These are phyloP conservation scores for Rhabditoides inermis DNA, from an alignment of 2,888 invertebrate genomes.

Conservation along the genomic window DNA sequence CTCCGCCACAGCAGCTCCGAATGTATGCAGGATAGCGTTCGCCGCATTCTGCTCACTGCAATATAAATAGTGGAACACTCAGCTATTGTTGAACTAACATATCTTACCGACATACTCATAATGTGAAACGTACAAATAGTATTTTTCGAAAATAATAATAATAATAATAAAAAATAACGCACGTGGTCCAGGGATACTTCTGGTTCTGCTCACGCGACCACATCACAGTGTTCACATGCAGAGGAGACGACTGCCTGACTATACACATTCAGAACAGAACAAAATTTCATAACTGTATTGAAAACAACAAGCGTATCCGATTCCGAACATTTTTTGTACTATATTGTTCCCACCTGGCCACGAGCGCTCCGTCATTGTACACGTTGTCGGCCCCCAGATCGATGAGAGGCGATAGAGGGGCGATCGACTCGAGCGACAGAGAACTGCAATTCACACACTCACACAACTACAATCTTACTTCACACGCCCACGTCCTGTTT, in stretches of 20 bases:
- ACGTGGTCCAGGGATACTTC: slow-evolving; percentile 51
- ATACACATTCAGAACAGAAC: no score
- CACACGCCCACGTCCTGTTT: no score
- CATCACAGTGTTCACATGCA: slow-evolving; percentile 35
- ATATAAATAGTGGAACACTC: no score
- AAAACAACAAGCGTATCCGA: no score
- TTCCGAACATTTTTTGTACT: no score
- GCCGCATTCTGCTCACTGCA: slow-evolving; percentile 47
- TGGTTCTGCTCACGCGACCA: slow-evolving; percentile 44
- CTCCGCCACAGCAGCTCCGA: slow-evolving; percentile 45
- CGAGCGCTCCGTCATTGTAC: slow-evolving; percentile 44
- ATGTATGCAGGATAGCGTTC: slow-evolving; percentile 43
- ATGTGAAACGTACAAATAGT: no score
- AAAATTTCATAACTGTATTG: no score
- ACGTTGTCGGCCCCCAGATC: slow-evolving; percentile 39
- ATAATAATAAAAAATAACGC: slow-evolving; percentile 5
- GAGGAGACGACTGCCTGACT: no score
- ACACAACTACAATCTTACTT: no score
- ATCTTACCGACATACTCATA: no score
- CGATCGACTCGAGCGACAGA: slow-evolving; percentile 30
- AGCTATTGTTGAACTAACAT: no score
- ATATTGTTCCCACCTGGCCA: no score
- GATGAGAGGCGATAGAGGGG: slow-evolving; percentile 44
- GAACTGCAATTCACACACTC: slow-evolving; percentile 20
- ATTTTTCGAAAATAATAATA: not conserved